phyloP scores from a whole-genome alignment of 2,113 vertebrate genomes.

The Lanius collurio region DNA sequence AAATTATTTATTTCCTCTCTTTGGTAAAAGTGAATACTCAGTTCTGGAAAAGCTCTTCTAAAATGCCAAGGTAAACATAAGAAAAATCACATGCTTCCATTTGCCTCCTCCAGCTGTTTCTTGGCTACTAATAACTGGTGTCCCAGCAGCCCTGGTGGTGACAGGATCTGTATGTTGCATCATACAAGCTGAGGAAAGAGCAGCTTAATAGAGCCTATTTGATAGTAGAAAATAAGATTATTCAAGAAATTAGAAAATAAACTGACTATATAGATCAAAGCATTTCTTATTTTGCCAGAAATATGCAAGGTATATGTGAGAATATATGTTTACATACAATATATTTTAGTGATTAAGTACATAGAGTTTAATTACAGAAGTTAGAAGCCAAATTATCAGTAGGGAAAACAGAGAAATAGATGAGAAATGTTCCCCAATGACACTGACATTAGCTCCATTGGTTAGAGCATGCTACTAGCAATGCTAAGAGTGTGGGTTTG shows the following conservation, averaged over 20 bases:
- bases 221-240: neutral
- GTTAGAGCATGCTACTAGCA: neutral
- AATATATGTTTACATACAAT: neutral
- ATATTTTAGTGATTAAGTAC: neutral
- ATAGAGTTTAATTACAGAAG: neutral
- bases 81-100: neutral
- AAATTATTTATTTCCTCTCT: slow-evolving; percentile 9
- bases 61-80: slow-evolving; percentile 37
- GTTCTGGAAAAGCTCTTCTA: slow-evolving; percentile 7
- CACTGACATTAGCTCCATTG: neutral
- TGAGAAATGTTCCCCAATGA: neutral
- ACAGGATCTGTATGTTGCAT: neutral
- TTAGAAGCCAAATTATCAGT: neutral
- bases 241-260: neutral
- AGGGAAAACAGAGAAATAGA: neutral
- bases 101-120: slow-evolving; percentile 13
- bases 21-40: slow-evolving; percentile 2
- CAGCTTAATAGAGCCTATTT: neutral
- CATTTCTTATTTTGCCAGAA: neutral
- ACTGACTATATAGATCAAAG: neutral
- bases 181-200: neutral
- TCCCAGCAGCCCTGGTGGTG: neutral
- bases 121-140: neutral
- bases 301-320: too few relatives aligned
- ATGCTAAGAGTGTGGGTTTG: neutral